Percentiles rank a stretch among this genome's conserved stretches.
Conservation (phyloP, 1,140 invertebrate species). For the Bombus turneri region DNA sequence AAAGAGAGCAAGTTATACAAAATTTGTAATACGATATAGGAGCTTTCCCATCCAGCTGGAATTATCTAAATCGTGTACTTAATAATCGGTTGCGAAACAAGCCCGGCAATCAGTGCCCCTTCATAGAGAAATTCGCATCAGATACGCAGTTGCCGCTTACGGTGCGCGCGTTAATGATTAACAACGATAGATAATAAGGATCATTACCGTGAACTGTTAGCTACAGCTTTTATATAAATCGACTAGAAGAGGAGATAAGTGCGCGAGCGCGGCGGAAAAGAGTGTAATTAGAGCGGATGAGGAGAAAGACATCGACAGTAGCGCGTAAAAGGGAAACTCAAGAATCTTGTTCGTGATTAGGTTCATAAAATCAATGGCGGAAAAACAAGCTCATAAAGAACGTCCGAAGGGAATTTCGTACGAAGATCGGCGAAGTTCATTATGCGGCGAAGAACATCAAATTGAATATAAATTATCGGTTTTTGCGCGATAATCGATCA, state of each 20-base stretch:
- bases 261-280: neutral
- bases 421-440: neutral
- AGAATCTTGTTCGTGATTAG: too few species aligned
- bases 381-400: neutral
- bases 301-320: neutral
- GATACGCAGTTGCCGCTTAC: neutral
- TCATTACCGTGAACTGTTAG: too few species aligned
- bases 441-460: neutral
- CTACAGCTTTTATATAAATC: neutral
- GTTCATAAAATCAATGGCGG: neutral
- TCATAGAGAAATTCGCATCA: neutral
- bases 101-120: neutral
- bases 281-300: conserved; percentile 1
- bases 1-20: too few species aligned
- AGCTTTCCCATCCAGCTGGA: neutral
- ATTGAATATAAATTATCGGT: conserved; percentile 3
- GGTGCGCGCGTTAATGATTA: neutral
- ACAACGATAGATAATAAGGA: neutral
- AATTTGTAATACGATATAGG: neutral
- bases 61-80: neutral
- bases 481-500: conserved; percentile 19
- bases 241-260: neutral
- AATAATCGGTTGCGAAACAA: neutral
- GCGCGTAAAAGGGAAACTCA: neutral
- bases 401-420: neutral